phyloP scores from a whole-genome alignment of 2,888 invertebrate species.

The Acronicta aceris region DNA sequence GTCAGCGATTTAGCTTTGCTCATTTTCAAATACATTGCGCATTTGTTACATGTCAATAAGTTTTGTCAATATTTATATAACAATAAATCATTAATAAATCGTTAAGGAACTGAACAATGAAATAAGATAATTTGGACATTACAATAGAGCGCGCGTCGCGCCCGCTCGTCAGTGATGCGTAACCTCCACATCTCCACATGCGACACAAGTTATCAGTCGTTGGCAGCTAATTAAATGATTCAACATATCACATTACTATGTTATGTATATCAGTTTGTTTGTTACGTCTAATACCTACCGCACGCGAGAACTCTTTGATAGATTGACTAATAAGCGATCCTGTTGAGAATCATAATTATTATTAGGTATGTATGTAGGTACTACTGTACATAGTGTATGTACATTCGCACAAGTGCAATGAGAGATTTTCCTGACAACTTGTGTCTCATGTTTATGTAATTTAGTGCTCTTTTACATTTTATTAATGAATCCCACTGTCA shows the following conservation, averaged over 20 bases:
- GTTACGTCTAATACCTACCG: slow-evolving; percentile 54
- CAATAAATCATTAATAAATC: slow-evolving; percentile 53
- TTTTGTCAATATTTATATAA: slow-evolving; percentile 14
- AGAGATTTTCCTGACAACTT: slow-evolving; percentile 60
- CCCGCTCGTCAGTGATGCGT: slow-evolving; percentile 47
- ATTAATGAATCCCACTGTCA: slow-evolving; percentile 55
- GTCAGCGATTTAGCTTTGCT: slow-evolving; percentile 36
- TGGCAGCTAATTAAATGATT: slow-evolving; percentile 68
- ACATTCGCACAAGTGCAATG: slow-evolving; percentile 45
- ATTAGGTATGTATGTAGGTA: too few species aligned
- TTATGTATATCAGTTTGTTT: slow-evolving; percentile 54
- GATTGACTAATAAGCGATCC: slow-evolving; percentile 74
- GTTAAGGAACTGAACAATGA: slow-evolving; percentile 54
- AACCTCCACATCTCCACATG: slow-evolving; percentile 37
- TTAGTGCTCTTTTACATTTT: slow-evolving; percentile 54
- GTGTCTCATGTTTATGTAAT: slow-evolving; percentile 53
- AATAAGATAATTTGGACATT: slow-evolving; percentile 53
- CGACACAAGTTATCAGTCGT: slow-evolving; percentile 61
- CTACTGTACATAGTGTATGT: too few species aligned
- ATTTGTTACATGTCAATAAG: slow-evolving; percentile 21
- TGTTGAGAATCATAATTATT: slow-evolving; percentile 51
- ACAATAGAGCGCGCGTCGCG: slow-evolving; percentile 50
- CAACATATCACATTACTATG: slow-evolving; percentile 49
- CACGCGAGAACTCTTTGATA: slow-evolving; percentile 66
- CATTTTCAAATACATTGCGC: background rate